Conservation (phyloP, 2,888 invertebrate species). For the Folsomia candida region DNA sequence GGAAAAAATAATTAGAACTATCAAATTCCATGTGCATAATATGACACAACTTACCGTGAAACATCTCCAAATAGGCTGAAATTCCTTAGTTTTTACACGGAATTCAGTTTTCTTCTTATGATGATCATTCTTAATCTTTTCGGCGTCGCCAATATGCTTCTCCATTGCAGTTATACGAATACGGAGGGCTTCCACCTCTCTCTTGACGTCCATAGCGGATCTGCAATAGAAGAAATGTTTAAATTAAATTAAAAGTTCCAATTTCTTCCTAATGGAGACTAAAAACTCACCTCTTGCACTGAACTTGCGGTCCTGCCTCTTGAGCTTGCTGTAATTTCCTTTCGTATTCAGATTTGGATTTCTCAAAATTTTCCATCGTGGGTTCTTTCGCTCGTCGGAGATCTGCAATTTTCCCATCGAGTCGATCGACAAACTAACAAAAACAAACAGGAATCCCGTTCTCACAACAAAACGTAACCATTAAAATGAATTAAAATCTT, state of each 20-base stretch:
- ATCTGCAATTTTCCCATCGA: neutral
- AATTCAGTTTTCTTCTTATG: conserved; percentile 1
- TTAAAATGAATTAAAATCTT: neutral
- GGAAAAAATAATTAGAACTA: neutral
- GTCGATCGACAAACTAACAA: neutral
- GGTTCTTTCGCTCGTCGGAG: neutral
- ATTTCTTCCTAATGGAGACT: neutral
- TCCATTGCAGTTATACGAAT: conserved; percentile 23
- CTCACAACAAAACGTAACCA: neutral
- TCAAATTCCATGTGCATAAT: neutral
- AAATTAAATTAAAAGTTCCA: neutral
- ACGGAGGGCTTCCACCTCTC: conserved; percentile 26
- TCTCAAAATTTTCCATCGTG: neutral
- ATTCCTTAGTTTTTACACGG: conserved; percentile 3
- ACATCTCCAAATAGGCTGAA: conserved; percentile 6
- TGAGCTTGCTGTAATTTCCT: conserved; percentile 15
- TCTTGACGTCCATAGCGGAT: conserved; percentile 10
- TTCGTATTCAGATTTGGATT: neutral
- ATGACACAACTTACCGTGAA: conserved; percentile 16
- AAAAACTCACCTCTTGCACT: conserved; percentile 9
- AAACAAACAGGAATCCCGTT: too few species aligned
- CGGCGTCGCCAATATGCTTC: conserved; percentile 20
- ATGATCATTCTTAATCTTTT: conserved; percentile 11
- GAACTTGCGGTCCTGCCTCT: conserved; percentile 9
- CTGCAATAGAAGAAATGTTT: neutral